Evolutionary conservation across 2,888 invertebrate species (phyloP).

Genomic region (Yponomeuta evonymella): DNA sequence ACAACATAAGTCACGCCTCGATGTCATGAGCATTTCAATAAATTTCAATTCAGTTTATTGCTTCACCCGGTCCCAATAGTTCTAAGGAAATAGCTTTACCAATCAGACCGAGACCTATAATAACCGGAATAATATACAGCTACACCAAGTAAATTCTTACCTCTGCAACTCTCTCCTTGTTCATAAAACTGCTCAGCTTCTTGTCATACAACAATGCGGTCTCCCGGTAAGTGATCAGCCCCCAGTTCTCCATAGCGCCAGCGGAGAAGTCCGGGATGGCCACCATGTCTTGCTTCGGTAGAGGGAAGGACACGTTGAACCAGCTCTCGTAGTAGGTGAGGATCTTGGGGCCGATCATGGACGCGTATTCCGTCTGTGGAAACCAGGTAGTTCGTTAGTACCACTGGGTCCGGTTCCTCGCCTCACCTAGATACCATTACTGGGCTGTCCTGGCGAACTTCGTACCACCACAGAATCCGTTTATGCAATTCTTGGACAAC

Average conservation of each 20-base stretch:
- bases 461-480: too few relatives aligned
- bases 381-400: constrained; percentile 41
- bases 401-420: too few relatives aligned
- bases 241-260: constrained; percentile 86
- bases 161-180: constrained; percentile 78
- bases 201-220: constrained; percentile 81
- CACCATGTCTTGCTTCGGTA: constrained; percentile 87
- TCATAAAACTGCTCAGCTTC: constrained; percentile 76
- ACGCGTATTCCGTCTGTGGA: constrained; percentile 81
- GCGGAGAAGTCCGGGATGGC: constrained; percentile 88
- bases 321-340: constrained; percentile 83
- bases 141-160: constrained; percentile 37
- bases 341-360: constrained; percentile 83
- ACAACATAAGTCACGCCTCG: too few relatives aligned
- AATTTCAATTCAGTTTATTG: too few relatives aligned
- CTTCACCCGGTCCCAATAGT: too few relatives aligned
- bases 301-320: constrained; percentile 83
- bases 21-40: too few relatives aligned
- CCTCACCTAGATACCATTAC: too few relatives aligned
- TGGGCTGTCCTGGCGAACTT: too few relatives aligned
- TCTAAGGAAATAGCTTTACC: too few relatives aligned
- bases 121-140: too few relatives aligned
- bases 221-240: constrained; percentile 88
- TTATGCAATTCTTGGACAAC: too few relatives aligned
- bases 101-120: too few relatives aligned